A percentile compares a stretch with the other conserved stretches of the same genome.
Conservation (phyloP, 1,140 invertebrate species). For the Drosophila guanche region DNA sequence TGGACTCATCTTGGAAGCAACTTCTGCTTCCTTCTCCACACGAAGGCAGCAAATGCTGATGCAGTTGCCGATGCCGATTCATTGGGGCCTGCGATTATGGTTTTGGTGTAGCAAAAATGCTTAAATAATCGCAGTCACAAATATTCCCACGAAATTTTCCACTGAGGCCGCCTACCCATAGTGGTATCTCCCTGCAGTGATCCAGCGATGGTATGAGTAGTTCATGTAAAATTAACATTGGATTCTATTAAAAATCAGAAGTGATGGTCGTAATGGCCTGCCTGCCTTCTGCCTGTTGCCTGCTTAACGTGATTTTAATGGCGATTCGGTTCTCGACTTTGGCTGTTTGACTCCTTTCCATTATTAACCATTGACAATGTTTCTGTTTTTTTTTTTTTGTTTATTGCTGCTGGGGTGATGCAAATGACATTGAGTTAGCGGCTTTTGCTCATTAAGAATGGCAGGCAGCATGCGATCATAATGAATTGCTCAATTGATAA, state of each 20-base stretch:
- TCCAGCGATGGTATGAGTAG: conserved; percentile 28
- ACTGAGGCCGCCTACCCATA: conserved; percentile 8
- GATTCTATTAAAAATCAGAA: conserved; percentile 76
- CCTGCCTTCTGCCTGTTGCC: conserved; percentile 55
- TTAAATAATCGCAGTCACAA: conserved; percentile 71
- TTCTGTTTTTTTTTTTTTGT: conserved; percentile 1
- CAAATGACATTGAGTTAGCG: conserved; percentile 64
- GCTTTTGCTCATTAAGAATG: conserved; percentile 44
- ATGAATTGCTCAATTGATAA: conserved; percentile 67
- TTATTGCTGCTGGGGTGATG: not conserved
- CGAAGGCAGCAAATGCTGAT: conserved; percentile 13
- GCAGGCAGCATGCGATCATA: conserved; percentile 36
- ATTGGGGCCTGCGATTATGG: conserved; percentile 68
- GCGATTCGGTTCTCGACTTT: conserved; percentile 53
- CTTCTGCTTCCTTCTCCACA: conserved; percentile 39
- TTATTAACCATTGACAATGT: conserved; percentile 34
- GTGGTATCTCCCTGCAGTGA: conserved; percentile 43
- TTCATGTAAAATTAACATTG: conserved; percentile 69
- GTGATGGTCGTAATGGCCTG: conserved; percentile 63
- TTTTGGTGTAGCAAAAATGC: conserved; percentile 68
- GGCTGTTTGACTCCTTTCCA: conserved; percentile 26
- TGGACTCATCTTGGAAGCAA: conserved; percentile 6
- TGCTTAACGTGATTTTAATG: conserved; percentile 76
- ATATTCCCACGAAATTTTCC: conserved; percentile 70
- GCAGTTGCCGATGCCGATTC: conserved; percentile 65